These are phyloP conservation scores for Nerophis ophidion DNA, from an alignment of 2,113 vertebrate species.

Conservation along the genomic window DNA sequence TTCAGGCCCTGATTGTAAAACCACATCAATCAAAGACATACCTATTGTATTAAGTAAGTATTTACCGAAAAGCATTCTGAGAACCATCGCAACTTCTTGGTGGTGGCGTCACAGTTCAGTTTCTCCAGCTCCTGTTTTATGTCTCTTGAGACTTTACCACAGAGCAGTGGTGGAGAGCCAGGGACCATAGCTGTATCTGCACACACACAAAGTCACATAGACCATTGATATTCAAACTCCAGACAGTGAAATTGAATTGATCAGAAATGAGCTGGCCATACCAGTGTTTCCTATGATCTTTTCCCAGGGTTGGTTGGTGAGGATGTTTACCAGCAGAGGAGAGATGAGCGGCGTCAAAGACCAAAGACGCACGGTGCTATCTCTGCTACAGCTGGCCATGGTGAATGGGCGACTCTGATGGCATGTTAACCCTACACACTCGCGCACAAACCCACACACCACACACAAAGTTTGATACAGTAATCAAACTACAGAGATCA, in stretches of 20 bases:
- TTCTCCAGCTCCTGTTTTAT: slow-evolving; percentile 95
- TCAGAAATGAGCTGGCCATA: slow-evolving; percentile 35
- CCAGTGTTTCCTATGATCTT: slow-evolving; percentile 88
- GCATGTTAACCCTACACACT: slow-evolving; percentile 82
- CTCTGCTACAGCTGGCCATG: slow-evolving; percentile 94
- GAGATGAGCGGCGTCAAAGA: slow-evolving; percentile 85
- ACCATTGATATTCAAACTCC: background rate
- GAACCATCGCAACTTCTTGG: slow-evolving; percentile 89
- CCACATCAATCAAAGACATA: background rate
- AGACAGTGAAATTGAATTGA: background rate
- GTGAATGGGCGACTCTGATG: slow-evolving; percentile 91
- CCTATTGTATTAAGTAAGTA: slow-evolving; percentile 24
- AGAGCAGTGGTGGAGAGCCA: slow-evolving; percentile 81
- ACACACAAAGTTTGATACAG: background rate
- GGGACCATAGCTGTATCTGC: slow-evolving; percentile 83
- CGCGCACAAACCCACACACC: background rate
- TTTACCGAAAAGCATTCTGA: slow-evolving; percentile 92
- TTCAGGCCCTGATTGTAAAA: background rate
- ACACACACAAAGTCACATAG: background rate
- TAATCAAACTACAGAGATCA: too few species aligned
- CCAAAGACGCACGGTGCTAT: slow-evolving; percentile 96
- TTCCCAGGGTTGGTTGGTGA: slow-evolving; percentile 87
- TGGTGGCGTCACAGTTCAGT: slow-evolving; percentile 63
- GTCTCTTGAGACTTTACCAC: slow-evolving; percentile 89
- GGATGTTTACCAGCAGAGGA: slow-evolving; percentile 83